A percentile compares a stretch with the other conserved stretches of the same genome.
These are phyloP conservation scores for Rhipidura dahli DNA, from an alignment of 2,113 vertebrate species.

Conservation along the genomic window DNA sequence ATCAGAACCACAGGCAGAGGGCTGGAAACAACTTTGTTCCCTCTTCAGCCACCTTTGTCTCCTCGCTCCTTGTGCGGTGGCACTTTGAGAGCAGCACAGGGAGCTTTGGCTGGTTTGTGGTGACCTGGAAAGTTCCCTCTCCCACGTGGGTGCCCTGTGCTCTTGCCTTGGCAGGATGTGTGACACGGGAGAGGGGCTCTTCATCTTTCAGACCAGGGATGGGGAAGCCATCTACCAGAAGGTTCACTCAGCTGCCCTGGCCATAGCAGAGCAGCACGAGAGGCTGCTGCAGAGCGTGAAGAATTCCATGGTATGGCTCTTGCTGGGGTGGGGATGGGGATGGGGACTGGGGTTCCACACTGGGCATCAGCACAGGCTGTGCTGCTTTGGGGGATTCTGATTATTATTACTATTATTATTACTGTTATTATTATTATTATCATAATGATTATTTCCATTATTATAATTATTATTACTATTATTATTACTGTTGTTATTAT, in stretches of 20 bases:
- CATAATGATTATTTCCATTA: too few species aligned
- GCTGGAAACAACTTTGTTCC: background rate
- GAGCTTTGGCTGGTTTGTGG: background rate
- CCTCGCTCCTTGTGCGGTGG: background rate
- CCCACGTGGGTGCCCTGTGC: background rate
- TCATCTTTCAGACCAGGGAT: slow-evolving; percentile 84
- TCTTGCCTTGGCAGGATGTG: slow-evolving; percentile 78
- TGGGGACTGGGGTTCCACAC: background rate
- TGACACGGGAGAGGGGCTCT: slow-evolving; percentile 85
- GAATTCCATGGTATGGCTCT: slow-evolving; percentile 66
- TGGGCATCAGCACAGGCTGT: background rate
- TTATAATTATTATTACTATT: too few species aligned
- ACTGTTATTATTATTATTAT: too few species aligned
- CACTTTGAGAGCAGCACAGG: rapidly evolving
- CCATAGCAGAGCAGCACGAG: slow-evolving; percentile 79
- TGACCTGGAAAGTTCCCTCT: background rate
- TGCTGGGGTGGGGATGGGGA: background rate
- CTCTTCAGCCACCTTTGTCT: background rate
- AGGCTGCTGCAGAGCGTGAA: slow-evolving; percentile 74
- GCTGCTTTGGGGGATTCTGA: background rate
- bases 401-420: background rate
- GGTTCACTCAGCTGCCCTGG: slow-evolving; percentile 79
- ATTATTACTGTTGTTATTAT: too few species aligned
- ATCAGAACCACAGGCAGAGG: background rate
- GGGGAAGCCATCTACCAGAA: slow-evolving; percentile 86